A percentile compares a stretch with the other conserved stretches of the same genome.
Evolutionary conservation across 2,113 vertebrate species (phyloP).

Genomic region (Spermophilus dauricus): DNA sequence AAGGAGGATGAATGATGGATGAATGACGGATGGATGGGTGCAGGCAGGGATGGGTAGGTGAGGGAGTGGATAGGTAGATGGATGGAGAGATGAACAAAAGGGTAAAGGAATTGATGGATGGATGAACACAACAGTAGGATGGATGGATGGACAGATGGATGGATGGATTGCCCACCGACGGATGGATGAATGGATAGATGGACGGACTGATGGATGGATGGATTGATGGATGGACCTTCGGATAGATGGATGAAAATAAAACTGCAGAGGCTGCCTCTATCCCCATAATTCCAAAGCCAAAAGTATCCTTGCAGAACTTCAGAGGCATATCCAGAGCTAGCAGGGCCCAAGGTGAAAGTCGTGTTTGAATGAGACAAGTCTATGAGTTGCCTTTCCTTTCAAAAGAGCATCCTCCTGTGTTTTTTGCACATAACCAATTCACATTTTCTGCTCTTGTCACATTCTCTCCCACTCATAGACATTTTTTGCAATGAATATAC

Average conservation of each 20-base stretch:
- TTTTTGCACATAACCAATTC: slow-evolving; percentile 67
- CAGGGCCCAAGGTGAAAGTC: slow-evolving; percentile 9
- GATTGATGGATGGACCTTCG: fast-evolving
- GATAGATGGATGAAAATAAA: neutral
- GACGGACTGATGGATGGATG: too few species aligned
- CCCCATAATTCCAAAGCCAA: neutral
- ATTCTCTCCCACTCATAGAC: slow-evolving; percentile 60
- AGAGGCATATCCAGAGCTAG: neutral
- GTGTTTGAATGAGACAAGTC: neutral
- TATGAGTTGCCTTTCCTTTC: neutral
- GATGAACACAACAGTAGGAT: neutral
- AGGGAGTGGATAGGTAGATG: neutral
- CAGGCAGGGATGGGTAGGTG: neutral
- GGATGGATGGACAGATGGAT: neutral
- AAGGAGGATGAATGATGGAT: too few species aligned
- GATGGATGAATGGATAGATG: too few species aligned
- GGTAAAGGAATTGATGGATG: too few species aligned
- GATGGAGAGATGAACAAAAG: too few species aligned
- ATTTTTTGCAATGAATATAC: slow-evolving; percentile 66
- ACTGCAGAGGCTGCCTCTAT: neutral
- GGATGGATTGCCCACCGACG: too few species aligned
- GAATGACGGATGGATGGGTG: neutral
- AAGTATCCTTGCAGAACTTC: neutral
- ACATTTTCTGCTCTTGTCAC: slow-evolving; percentile 65
- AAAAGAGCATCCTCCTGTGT: neutral